Evolutionary conservation across 1,140 invertebrate genomes (phyloP).

Genomic region (Hydropsyche tenuis): DNA sequence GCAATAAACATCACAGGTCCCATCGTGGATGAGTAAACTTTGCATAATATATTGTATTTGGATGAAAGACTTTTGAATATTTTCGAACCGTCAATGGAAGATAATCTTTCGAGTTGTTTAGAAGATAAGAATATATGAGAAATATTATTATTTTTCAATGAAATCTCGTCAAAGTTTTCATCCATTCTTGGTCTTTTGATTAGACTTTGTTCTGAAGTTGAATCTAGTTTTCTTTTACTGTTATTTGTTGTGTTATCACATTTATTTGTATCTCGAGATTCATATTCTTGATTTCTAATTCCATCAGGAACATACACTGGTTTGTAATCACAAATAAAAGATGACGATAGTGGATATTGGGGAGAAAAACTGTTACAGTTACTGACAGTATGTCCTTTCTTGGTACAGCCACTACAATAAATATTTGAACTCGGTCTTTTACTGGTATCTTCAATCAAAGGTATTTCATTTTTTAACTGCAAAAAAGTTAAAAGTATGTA

Average conservation of each 20-base stretch:
- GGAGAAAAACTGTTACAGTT: constrained; percentile 33
- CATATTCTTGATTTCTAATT: constrained; percentile 21
- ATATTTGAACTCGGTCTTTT: constrained; percentile 22
- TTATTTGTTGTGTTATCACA: background rate
- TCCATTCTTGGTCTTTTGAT: no score
- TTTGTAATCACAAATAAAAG: constrained; percentile 34
- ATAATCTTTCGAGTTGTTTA: background rate
- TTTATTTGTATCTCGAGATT: background rate
- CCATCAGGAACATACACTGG: constrained; percentile 42
- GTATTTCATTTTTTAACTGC: constrained; percentile 42
- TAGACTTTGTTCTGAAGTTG: no score
- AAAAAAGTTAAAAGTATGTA: constrained; percentile 27
- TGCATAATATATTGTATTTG: background rate
- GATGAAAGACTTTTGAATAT: background rate
- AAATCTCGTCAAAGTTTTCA: no score
- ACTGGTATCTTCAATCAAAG: constrained; percentile 40
- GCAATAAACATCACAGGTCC: background rate
- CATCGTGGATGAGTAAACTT: background rate
- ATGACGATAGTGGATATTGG: constrained; percentile 25
- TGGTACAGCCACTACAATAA: constrained; percentile 44
- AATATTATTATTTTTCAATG: no score
- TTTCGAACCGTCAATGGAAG: background rate
- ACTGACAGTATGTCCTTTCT: constrained; percentile 39
- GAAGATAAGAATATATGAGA: background rate
- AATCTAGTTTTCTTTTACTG: no score